Conservation (phyloP, 2,888 invertebrate genomes). For the Amphipyra tragopoginis region DNA sequence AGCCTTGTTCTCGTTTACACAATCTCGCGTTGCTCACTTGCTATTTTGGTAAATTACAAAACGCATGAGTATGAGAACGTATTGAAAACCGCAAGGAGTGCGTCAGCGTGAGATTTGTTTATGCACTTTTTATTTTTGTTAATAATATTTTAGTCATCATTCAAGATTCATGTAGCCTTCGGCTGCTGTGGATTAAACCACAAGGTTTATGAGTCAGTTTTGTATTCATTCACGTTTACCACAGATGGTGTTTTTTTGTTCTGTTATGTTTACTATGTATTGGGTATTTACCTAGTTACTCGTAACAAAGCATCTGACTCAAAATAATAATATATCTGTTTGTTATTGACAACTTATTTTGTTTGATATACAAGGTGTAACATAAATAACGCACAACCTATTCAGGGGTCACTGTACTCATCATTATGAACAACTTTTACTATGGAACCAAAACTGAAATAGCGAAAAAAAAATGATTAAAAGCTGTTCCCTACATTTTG, state of each 20-base stretch:
- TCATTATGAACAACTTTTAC: no score
- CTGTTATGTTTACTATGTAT: slow-evolving; percentile 13
- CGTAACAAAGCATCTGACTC: slow-evolving; percentile 28
- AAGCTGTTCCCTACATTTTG: no score
- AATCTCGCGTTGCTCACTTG: slow-evolving; percentile 58
- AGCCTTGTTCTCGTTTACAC: slow-evolving; percentile 67
- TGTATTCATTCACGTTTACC: slow-evolving; percentile 34
- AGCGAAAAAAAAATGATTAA: no score
- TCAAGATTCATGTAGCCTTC: slow-evolving; percentile 31
- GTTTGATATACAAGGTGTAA: slow-evolving; percentile 1
- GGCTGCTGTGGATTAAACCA: slow-evolving; percentile 25
- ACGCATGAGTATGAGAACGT: slow-evolving; percentile 50
- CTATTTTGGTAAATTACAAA: slow-evolving; percentile 64
- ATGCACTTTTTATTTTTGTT: slow-evolving; percentile 25
- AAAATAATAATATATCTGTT: slow-evolving; percentile 13
- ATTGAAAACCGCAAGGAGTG: slow-evolving; percentile 62
- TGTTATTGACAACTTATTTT: neutral
- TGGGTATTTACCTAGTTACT: slow-evolving; percentile 10
- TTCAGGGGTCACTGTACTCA: no score
- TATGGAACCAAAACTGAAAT: no score
- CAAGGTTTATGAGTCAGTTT: slow-evolving; percentile 43
- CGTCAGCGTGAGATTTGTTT: slow-evolving; percentile 55
- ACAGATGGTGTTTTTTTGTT: slow-evolving; percentile 28
- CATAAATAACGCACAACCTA: no score
- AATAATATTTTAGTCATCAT: slow-evolving; percentile 26